Base-by-base conservation (phyloP, 1,140 invertebrate genomes). In the Condylostylus longicornis region DNA sequence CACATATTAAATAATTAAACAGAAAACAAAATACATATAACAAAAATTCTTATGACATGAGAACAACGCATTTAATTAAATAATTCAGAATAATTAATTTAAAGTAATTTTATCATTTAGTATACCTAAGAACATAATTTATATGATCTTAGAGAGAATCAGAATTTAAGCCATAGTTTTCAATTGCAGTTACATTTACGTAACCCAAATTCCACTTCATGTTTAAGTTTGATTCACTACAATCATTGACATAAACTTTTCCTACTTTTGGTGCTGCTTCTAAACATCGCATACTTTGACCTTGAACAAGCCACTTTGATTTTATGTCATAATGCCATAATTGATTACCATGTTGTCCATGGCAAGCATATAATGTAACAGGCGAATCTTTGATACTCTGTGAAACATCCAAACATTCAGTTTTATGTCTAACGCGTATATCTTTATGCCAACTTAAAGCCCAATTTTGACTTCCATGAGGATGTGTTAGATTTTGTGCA, bases 121-220 rank as follows among this genome's bases (percentile, higher is more conserved):
- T n/a, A n/a, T n/a, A n/a, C n/a, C n/a, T n/a, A n/a, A n/a, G n/a
- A n/a, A n/a, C n/a, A n/a, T n/a, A n/a, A n/a, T n/a, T n/a, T n/a
- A n/a, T n/a, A n/a, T n/a, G n/a, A n/a, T n/a, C n/a, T n/a, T n/a
- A n/a, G n/a, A n/a, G n/a, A n/a, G n/a, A n/a, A 9, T 18, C n/a
- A n/a, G n/a, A n/a, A n/a, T n/a, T n/a, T n/a, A n/a, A n/a, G n/a
- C n/a, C n/a, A n/a, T n/a, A n/a, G n/a, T n/a, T n/a, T n/a, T 57
- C 48, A 14, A 58, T n/a, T 23, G 74, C 68, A 33, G 72, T 75
- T 40, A 70, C 57, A 45, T 85, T 78, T 0, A 82, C 53, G 19
- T 67, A 61, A 43, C 77, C 71, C 58, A 85, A 78, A 20, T 66
- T 60, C 87, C 87, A 91, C 35, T 76, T 75, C 54, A 90, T 86